phyloP scores from a whole-genome alignment of 2,113 vertebrate species.

The Toxotes jaculatrix region DNA sequence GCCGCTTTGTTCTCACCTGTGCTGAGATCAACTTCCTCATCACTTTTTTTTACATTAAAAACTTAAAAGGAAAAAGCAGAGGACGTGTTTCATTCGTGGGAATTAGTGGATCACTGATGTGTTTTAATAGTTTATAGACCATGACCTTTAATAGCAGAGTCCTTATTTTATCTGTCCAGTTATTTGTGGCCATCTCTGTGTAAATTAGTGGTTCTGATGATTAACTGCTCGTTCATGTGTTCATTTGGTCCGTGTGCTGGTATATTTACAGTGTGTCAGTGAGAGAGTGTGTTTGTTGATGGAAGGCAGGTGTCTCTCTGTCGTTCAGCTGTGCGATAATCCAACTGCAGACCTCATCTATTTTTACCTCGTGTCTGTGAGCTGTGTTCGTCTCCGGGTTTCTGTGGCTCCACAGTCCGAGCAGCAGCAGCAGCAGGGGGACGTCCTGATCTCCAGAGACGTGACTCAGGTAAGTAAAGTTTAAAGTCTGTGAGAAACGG shows the following conservation, averaged over 20 bases:
- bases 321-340: slow-evolving; percentile 48
- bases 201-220: not conserved
- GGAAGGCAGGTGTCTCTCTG: slow-evolving; percentile 34
- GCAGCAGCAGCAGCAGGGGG: not conserved
- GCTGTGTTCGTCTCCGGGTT: not conserved
- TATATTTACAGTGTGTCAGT: slow-evolving; percentile 12
- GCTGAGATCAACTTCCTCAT: too few relatives aligned
- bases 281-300: slow-evolving; percentile 36
- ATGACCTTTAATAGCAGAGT: too few relatives aligned
- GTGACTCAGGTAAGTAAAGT: slow-evolving; percentile 9
- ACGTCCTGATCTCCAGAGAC: not conserved
- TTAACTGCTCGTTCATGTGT: not conserved
- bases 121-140: too few relatives aligned
- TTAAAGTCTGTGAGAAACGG: too few relatives aligned
- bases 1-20: too few relatives aligned
- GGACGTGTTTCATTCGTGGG: too few relatives aligned
- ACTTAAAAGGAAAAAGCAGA: too few relatives aligned
- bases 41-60: too few relatives aligned
- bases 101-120: too few relatives aligned
- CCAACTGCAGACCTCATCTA: slow-evolving; percentile 33
- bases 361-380: slow-evolving; percentile 39
- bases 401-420: not conserved
- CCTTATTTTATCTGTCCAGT: too few relatives aligned
- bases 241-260: not conserved
- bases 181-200: not conserved